Conservation (phyloP, 1,140 invertebrate genomes). For the Drosophila bocki region DNA sequence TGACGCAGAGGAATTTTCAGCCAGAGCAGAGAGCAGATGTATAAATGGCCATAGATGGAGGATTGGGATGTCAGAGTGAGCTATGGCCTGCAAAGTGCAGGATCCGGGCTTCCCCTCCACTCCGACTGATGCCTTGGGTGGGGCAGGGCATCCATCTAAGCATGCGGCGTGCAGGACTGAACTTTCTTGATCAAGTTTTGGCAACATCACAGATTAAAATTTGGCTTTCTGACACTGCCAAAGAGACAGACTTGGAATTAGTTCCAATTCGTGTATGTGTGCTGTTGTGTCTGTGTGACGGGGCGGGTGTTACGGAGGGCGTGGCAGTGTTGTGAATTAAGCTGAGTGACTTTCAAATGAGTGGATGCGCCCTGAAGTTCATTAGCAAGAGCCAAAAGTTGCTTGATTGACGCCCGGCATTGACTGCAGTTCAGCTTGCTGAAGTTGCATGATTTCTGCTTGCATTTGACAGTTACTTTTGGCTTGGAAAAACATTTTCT, state of each 20-base stretch:
- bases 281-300: constrained; percentile 1
- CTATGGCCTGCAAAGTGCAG: constrained; percentile 69
- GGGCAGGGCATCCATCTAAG: constrained; percentile 58
- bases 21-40: constrained; percentile 32
- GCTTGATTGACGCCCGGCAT: constrained; percentile 72
- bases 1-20: constrained; percentile 68
- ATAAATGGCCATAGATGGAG: constrained; percentile 30
- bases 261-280: constrained; percentile 14
- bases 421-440: constrained; percentile 41
- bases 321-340: constrained; percentile 68
- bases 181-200: constrained; percentile 81
- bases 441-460: constrained; percentile 36
- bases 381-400: constrained; percentile 74
- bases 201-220: constrained; percentile 81
- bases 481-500: background rate
- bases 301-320: constrained; percentile 18
- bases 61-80: constrained; percentile 52
- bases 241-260: constrained; percentile 52
- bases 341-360: constrained; percentile 82
- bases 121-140: constrained; percentile 19
- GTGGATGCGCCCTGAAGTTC: constrained; percentile 72
- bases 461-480: constrained; percentile 30
- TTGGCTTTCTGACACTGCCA: constrained; percentile 76
- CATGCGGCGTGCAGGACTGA: constrained; percentile 66
- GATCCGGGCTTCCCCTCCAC: background rate